These are phyloP conservation scores for Flexamia atlantica DNA, from an alignment of 2,888 invertebrate species.

Conservation along the genomic window DNA sequence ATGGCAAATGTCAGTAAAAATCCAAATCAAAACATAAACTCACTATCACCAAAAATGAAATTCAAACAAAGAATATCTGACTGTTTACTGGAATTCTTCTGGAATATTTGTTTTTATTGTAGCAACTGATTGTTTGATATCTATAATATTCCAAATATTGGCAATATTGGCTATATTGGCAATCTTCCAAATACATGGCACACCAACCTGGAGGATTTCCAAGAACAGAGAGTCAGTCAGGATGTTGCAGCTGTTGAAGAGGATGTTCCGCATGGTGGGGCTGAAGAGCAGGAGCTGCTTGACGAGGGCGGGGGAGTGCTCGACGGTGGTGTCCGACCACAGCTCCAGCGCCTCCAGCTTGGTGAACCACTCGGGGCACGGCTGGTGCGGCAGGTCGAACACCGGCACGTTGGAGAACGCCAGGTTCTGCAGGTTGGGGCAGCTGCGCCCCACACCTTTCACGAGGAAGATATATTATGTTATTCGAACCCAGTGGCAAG, in stretches of 20 bases:
- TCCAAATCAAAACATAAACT: too few species aligned
- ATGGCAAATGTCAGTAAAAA: too few species aligned
- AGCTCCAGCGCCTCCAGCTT: slow-evolving; percentile 71
- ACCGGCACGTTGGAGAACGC: slow-evolving; percentile 71
- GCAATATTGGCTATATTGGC: too few species aligned
- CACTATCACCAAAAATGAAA: too few species aligned
- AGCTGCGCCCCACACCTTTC: slow-evolving; percentile 72
- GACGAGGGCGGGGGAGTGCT: slow-evolving; percentile 66
- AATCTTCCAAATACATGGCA: not conserved
- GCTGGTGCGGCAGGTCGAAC: slow-evolving; percentile 66
- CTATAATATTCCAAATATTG: too few species aligned
- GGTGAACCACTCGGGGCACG: slow-evolving; percentile 67
- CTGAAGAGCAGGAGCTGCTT: slow-evolving; percentile 71
- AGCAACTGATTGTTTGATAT: too few species aligned
- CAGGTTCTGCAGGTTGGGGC: slow-evolving; percentile 72
- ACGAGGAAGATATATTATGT: slow-evolving; percentile 25
- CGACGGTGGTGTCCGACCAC: slow-evolving; percentile 71
- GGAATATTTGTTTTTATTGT: too few species aligned
- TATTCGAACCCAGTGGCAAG: too few species aligned
- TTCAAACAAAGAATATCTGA: too few species aligned
- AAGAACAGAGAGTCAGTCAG: slow-evolving; percentile 70
- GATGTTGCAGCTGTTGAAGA: slow-evolving; percentile 71
- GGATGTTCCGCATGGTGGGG: slow-evolving; percentile 70
- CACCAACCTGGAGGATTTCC: slow-evolving; percentile 71
- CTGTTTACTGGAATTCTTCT: too few species aligned